These are phyloP conservation scores for Pherbina coryleti DNA, from an alignment of 2,888 invertebrate genomes.

Conservation along the genomic window DNA sequence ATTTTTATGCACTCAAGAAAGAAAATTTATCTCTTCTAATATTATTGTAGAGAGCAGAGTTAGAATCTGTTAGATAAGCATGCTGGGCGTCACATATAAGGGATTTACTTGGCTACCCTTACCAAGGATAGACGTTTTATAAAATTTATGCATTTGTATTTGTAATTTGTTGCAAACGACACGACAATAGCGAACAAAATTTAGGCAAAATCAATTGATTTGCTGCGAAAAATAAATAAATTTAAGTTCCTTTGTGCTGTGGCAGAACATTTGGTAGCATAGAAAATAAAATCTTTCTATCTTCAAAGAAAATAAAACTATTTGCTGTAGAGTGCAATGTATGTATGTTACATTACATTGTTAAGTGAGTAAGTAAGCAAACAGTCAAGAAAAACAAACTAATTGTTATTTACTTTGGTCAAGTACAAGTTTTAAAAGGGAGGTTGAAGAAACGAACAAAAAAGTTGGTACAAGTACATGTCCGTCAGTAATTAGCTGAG, in stretches of 20 bases:
- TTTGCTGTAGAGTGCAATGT: not conserved
- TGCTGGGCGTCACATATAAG: not conserved
- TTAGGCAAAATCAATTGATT: too few species aligned
- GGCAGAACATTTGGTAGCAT: not conserved
- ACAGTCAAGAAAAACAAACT: constrained; percentile 21
- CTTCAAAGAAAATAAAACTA: not conserved
- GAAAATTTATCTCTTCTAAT: constrained; percentile 28
- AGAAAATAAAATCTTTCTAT: not conserved
- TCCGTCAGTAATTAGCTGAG: not conserved
- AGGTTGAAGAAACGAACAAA: not conserved
- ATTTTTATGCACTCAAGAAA: constrained; percentile 41
- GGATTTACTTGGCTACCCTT: not conserved
- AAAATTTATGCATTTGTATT: not conserved
- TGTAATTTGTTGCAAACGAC: not conserved
- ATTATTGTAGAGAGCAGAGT: not conserved
- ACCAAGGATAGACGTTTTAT: not conserved
- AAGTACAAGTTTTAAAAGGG: not conserved
- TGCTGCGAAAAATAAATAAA: not conserved
- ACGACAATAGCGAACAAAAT: not conserved
- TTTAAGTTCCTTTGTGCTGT: not conserved
- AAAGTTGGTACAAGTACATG: not conserved
- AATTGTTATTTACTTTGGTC: constrained; percentile 27
- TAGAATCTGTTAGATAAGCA: not conserved
- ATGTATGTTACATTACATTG: not conserved
- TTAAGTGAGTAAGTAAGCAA: not conserved